Base-by-base conservation (phyloP, 2,113 vertebrate genomes). In the Callionymus lyra region DNA sequence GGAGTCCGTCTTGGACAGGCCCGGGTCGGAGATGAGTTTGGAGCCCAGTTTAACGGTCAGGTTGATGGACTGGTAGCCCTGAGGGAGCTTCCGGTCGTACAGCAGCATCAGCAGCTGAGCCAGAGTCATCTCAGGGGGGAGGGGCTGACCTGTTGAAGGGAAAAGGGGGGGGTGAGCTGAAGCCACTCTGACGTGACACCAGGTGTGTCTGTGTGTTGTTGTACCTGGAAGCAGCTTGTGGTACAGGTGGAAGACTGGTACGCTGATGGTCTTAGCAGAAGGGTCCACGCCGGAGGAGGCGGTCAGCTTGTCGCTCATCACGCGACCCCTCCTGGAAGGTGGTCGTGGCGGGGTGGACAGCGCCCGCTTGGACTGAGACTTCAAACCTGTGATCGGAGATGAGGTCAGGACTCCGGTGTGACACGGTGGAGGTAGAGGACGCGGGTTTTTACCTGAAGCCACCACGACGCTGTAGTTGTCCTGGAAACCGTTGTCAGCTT, bases 391-490 rank as follows among this genome's bases (percentile, higher is more conserved):
- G 1, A 31, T 16, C 6, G 45, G 11, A 76, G 9, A 44, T 16
- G 38, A 35, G 46, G 34, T 41, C 12, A 59, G 1, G 16, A 10
- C 12, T 2, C 17, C 3, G 13, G 38, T 13, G 2, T 16, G 4
- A 34, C 4, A 45, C 16, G 3, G 34, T 17, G 4, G 5, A 40
- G 34, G 32, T 11, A 18, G 31, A 5, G 12, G 6, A 9, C 11
- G 32, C 1, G 11, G 14, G 6, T 6, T 4, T 16, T 11, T 86
- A 99, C 95, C 95, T 82, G 95, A 97, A 64, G 95, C 94, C 71
- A 99, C 93, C 50, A 99, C 95, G 44, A 99, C 95, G 2, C 94
- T 98, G 45, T 98, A 99, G 81, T 96, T 98, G 68, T 99, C 95
- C 79, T 98, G 94, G 83, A 97, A 97, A 53, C 95, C 93, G 47